phyloP scores from a whole-genome alignment of 1,140 invertebrate genomes.

The Phthorimaea operculella region DNA sequence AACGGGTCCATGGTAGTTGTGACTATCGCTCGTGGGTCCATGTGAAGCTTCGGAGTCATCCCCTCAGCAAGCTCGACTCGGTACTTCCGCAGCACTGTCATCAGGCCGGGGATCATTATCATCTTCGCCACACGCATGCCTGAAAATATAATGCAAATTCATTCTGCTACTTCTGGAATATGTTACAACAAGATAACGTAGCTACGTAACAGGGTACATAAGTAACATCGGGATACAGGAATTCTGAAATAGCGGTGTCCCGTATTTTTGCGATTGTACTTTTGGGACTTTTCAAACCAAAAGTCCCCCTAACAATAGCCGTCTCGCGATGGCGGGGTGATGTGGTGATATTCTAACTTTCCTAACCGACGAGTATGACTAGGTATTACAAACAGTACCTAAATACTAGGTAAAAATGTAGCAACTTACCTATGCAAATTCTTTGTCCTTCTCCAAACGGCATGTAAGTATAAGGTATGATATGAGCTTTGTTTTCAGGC shows the following conservation, averaged over 20 bases:
- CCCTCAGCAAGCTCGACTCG: constrained; percentile 18
- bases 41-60: constrained; percentile 15
- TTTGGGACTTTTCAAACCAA: too few relatives aligned
- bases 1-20: constrained; percentile 18
- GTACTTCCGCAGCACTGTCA: constrained; percentile 32
- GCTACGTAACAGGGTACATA: too few relatives aligned
- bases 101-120: constrained; percentile 33
- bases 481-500: constrained; percentile 30
- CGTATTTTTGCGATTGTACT: too few relatives aligned
- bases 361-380: too few relatives aligned
- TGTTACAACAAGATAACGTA: too few relatives aligned
- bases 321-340: too few relatives aligned
- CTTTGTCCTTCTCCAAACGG: constrained; percentile 70
- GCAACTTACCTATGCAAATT: constrained; percentile 66
- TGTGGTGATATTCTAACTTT: too few relatives aligned
- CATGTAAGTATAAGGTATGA: constrained; percentile 55
- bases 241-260: too few relatives aligned
- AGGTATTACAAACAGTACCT: too few relatives aligned
- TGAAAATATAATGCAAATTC: constrained; percentile 18
- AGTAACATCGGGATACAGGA: too few relatives aligned
- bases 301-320: too few relatives aligned
- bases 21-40: constrained; percentile 19
- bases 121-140: constrained; percentile 40
- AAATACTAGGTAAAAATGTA: not conserved
- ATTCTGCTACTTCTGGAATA: too few relatives aligned